Percentiles rank a stretch among this genome's conserved stretches.
These are phyloP conservation scores for Microplitis manilae DNA, from an alignment of 2,888 invertebrate species.

Conservation along the genomic window DNA sequence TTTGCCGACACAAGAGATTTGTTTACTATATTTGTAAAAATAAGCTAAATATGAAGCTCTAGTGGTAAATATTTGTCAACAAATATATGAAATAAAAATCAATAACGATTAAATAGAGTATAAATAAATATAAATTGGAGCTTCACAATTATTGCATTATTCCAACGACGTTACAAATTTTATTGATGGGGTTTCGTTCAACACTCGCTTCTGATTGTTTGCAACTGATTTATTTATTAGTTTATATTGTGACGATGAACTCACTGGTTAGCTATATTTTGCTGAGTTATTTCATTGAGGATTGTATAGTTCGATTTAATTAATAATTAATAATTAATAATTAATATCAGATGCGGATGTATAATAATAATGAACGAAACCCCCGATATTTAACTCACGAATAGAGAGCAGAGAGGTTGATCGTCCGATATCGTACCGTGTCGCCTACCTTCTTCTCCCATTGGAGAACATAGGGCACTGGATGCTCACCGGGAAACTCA, in stretches of 20 bases:
- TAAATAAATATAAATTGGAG: constrained; percentile 46
- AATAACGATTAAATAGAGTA: constrained; percentile 10
- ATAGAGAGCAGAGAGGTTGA: constrained; percentile 70
- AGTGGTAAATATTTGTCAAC: too few relatives aligned
- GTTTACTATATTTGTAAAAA: constrained; percentile 17
- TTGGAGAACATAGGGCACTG: constrained; percentile 97
- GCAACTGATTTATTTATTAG: not conserved
- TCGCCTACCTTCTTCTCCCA: constrained; percentile 99
- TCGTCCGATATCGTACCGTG: constrained; percentile 86
- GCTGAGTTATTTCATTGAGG: constrained; percentile 14
- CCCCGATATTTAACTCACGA: constrained; percentile 68
- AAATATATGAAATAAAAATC: not conserved
- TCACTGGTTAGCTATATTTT: not conserved
- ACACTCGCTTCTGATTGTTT: constrained; percentile 41
- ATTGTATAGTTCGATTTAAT: constrained; percentile 17
- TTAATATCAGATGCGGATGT: constrained; percentile 57
- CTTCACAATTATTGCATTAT: constrained; percentile 58
- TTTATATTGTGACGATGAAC: not conserved
- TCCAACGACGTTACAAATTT: constrained; percentile 57
- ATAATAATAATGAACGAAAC: constrained; percentile 58
- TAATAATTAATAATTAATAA: constrained; percentile 2
- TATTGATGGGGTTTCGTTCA: constrained; percentile 57
- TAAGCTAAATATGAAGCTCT: not conserved
- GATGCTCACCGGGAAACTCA: constrained; percentile 95
- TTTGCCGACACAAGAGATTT: too few relatives aligned